Base-by-base conservation (phyloP, 1,140 invertebrate species). In the Colletes latitarsis region DNA sequence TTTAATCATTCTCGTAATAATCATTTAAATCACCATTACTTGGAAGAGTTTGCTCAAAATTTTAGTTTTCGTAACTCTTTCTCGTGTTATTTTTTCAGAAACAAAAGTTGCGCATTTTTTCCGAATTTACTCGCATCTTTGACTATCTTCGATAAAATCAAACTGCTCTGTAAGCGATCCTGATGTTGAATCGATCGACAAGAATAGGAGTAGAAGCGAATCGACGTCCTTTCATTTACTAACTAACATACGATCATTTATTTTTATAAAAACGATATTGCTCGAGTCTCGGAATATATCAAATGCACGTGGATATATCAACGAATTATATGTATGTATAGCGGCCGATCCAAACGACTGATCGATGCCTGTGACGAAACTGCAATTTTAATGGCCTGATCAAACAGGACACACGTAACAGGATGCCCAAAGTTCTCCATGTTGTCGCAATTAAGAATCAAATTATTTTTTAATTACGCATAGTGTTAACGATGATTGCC, bases 391-490 rank as follows among this genome's bases (percentile, higher is more conserved):
- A 81, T n/a, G 63, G 55, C 71, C 71, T 80, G 69, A 77, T 41
- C 75, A 19, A 60, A 19, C 19, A n/a, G 39, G 8, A 49, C 21
- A 62, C 62, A 19, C 15, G 21, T 19, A 12, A 81, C 60, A 30
- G 64, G 21, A 73, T 49, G n/a, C n/a, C 58, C 62, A 63, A 78
- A 77, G 67, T 9, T 30, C 17, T 69, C 21, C 55, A 21, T n/a
- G 43, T 78, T 68, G 58, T 62, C 15, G 76, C 83, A 67, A 39
- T 39, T 68, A 73, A 69, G 58, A 17, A 64, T 71, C 63, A 55
- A 84, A 80, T 87, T 87, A 87, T 85, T 88, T 87, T 87, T 75
- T 82, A 87, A 80, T 55, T 77, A 87, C 57, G 57, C 67, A 71
- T 77, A 79, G 49, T 72, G 17, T 62, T 88, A 88, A 83, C 83